Evolutionary conservation across 2,888 invertebrate species (phyloP).

Genomic region (Tinea pellionella): DNA sequence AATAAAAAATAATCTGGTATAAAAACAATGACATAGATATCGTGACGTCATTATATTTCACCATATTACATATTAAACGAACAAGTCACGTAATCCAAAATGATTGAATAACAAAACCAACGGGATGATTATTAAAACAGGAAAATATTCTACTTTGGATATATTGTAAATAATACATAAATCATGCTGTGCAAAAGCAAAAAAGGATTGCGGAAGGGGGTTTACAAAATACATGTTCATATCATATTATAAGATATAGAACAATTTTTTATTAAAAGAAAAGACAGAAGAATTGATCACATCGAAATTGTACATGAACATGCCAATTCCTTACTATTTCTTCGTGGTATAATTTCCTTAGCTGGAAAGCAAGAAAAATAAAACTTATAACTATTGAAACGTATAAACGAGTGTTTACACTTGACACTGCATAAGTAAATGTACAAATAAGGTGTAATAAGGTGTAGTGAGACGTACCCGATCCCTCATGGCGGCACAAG

Average conservation of each 20-base stretch:
- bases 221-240: not conserved
- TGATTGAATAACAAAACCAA: too few relatives aligned
- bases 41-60: too few relatives aligned
- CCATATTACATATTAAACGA: not conserved
- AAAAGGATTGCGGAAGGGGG: not conserved
- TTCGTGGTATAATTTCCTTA: constrained; percentile 61
- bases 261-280: not conserved
- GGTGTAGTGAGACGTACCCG: constrained; percentile 27
- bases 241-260: not conserved
- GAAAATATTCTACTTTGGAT: too few relatives aligned
- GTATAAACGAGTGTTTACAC: not conserved
- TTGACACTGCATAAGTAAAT: not conserved
- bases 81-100: not conserved
- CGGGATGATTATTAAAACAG: too few relatives aligned
- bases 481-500: constrained; percentile 63
- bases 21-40: too few relatives aligned
- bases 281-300: not conserved
- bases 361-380: constrained; percentile 47
- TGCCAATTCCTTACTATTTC: constrained; percentile 59
- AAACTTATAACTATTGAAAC: not conserved
- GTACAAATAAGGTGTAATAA: not conserved
- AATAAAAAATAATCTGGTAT: too few relatives aligned
- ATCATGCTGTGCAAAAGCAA: not conserved
- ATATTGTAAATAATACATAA: not conserved
- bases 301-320: constrained; percentile 17